Evolutionary conservation across 2,888 invertebrate genomes (phyloP).

Genomic region (Dolichomitus sp.): DNA sequence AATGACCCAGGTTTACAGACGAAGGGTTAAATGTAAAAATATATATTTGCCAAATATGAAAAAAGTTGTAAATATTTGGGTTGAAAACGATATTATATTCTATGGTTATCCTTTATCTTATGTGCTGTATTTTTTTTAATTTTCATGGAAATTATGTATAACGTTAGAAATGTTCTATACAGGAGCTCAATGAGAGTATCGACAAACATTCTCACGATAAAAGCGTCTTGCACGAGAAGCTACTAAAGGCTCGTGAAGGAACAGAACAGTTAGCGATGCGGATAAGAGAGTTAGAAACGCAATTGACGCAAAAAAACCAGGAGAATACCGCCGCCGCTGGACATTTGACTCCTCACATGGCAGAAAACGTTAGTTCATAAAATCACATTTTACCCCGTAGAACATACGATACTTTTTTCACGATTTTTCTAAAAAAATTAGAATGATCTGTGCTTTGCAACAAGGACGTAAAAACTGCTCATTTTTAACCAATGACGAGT

Average conservation of each 20-base stretch:
- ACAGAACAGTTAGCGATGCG: slow-evolving; percentile 75
- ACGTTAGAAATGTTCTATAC: background rate
- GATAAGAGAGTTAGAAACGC: slow-evolving; percentile 74
- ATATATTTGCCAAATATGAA: too few species aligned
- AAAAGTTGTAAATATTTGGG: too few species aligned
- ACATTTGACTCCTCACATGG: slow-evolving; percentile 45
- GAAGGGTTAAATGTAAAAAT: too few species aligned
- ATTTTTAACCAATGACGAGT: too few species aligned
- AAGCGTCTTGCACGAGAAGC: slow-evolving; percentile 76
- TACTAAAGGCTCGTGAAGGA: slow-evolving; percentile 76
- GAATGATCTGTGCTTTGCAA: too few species aligned
- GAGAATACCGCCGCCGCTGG: slow-evolving; percentile 23
- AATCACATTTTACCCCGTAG: too few species aligned
- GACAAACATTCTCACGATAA: slow-evolving; percentile 76
- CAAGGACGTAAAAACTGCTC: too few species aligned
- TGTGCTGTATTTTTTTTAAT: background rate
- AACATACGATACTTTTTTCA: too few species aligned
- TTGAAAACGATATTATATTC: background rate
- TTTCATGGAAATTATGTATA: background rate
- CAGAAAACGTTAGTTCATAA: slow-evolving; percentile 60
- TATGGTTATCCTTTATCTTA: background rate
- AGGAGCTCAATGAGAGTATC: slow-evolving; percentile 75
- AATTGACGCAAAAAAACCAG: slow-evolving; percentile 68
- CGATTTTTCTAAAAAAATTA: too few species aligned
- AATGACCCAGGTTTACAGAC: too few species aligned